Conservation (phyloP, 2,797 vertebrate species). For the Fistularia tabacaria region DNA sequence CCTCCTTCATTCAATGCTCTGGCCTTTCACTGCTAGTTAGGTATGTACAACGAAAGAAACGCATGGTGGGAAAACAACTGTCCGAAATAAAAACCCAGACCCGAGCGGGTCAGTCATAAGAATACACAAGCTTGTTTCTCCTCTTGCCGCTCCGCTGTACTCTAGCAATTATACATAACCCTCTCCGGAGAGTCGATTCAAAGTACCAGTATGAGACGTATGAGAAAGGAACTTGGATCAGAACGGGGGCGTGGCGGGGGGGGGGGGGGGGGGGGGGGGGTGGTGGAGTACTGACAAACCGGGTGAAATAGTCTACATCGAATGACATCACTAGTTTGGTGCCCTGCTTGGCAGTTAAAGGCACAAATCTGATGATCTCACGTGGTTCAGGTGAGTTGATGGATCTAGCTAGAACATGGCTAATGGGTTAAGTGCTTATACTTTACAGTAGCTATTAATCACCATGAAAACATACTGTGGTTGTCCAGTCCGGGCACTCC, state of each 20-base stretch:
- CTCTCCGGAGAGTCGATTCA: constrained; percentile 32
- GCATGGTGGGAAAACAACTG: constrained; percentile 49
- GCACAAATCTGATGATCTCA: constrained; percentile 72
- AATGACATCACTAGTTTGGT: constrained; percentile 72
- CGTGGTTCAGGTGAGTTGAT: constrained; percentile 47
- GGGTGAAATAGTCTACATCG: constrained; percentile 41
- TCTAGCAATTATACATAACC: constrained; percentile 39
- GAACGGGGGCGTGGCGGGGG: background rate
- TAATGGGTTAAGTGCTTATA: constrained; percentile 64
- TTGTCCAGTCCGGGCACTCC: constrained; percentile 37
- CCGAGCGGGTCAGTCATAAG: constrained; percentile 37
- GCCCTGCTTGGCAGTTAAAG: constrained; percentile 76
- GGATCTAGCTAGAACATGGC: constrained; percentile 47
- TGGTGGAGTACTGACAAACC: constrained; percentile 10
- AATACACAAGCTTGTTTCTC: constrained; percentile 27
- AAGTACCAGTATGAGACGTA: constrained; percentile 43
- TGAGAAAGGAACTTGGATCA: constrained; percentile 26
- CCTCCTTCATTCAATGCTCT: constrained; percentile 75
- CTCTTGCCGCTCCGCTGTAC: constrained; percentile 21
- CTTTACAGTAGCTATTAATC: constrained; percentile 59
- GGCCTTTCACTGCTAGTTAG: constrained; percentile 64
- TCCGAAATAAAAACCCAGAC: constrained; percentile 50
- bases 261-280: background rate
- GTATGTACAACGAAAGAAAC: constrained; percentile 63
- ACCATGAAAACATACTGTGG: constrained; percentile 40